phyloP scores from a whole-genome alignment of 2,113 vertebrate species.

The Pampusana beccarii region DNA sequence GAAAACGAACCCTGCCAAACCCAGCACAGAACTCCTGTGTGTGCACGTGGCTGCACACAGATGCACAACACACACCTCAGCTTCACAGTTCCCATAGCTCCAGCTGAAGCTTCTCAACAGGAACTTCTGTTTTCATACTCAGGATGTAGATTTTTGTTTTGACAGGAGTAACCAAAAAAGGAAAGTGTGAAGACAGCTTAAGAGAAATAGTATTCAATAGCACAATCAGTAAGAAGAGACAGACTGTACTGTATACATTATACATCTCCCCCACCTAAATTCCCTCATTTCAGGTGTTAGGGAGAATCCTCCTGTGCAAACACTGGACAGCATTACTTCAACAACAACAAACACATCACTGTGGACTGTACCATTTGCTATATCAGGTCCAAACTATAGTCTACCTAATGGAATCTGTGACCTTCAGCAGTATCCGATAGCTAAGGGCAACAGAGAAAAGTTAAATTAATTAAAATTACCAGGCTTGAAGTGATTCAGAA shows the following conservation, averaged over 20 bases:
- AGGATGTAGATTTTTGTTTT: conserved; percentile 16
- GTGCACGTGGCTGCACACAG: too few species aligned
- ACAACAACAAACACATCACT: not conserved
- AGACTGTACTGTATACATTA: not conserved
- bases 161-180: conserved; percentile 36
- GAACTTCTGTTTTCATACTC: conserved; percentile 21
- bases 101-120: conserved; percentile 38
- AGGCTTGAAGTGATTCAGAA: not conserved
- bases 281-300: not conserved
- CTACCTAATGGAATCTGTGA: not conserved
- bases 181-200: conserved; percentile 9
- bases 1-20: too few species aligned
- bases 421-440: not conserved
- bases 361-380: not conserved
- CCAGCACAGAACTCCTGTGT: too few species aligned
- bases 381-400: not conserved
- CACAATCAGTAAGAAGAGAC: not conserved
- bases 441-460: not conserved
- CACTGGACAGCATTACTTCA: not conserved
- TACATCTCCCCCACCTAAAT: not conserved
- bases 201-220: not conserved
- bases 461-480: not conserved
- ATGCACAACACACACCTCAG: not conserved
- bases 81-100: not conserved
- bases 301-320: not conserved